Base-by-base conservation (phyloP, 2,113 vertebrate species). In the Peromyscus californicus region DNA sequence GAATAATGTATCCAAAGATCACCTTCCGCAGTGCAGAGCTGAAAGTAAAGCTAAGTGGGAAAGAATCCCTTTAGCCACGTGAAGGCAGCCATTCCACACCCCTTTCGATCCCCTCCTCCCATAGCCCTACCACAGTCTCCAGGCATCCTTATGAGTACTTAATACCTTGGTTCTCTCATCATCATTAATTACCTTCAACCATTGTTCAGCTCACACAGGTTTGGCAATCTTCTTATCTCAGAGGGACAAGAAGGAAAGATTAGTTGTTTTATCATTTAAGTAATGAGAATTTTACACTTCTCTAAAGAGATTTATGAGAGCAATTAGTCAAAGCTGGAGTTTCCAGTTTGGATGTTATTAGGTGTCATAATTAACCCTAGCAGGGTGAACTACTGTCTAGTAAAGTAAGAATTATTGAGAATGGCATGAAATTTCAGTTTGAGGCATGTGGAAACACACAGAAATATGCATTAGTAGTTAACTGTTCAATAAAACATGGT, bases 261-360 rank as follows among this genome's bases (percentile, higher is more conserved):
- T 98, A 98, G 94, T 97, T 98, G 93, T 97, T 98, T 98, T 98
- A 98, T 98, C 97, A 98, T 96, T 97, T 98, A 98, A 98, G 94
- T 98, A 98, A 98, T 98, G 98, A 97, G 98, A 98, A 97, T 98
- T 98, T 98, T 97, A 97, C 94, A 98, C 97, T 98, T 98, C 97
- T 98, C 97, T 97, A 96, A 98, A 97, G 96, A 98, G 98, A 98
- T 98, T 98, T 98, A 98, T 98, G 98, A 96, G 97, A 90, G 94
- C 97, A 98, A 98, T 98, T 98, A 98, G 97, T 97, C 93, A 70
- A 95, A 97, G 98, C 97, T 98, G 97, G 97, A 96, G 95, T 95
- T 96, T 97, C 76, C 84, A 96, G 94, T 89, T 89, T 90, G 96
- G 97, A 78, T 94, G 88, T 98, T 98, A 98, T 98, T 98, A 97